Percentiles rank a stretch among this genome's conserved stretches.
Evolutionary conservation across 2,113 vertebrate species (phyloP).

Genomic region (Oreamnos americanus): DNA sequence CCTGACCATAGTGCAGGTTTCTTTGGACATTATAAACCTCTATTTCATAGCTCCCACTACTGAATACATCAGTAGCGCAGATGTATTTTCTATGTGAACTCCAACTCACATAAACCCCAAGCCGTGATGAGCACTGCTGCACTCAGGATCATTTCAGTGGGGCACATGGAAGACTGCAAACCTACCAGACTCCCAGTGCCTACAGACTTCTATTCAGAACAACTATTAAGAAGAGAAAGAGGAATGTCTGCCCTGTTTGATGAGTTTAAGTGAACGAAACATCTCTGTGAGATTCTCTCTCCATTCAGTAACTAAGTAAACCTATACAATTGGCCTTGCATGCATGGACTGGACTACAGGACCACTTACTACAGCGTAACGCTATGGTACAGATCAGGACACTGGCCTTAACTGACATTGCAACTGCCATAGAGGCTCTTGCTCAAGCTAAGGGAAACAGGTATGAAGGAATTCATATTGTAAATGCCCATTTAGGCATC

Average conservation of each 20-base stretch:
- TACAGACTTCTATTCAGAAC: not conserved
- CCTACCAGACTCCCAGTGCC: not conserved
- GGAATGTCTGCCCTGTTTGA: not conserved
- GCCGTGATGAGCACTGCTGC: not conserved
- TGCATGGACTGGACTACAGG: not conserved
- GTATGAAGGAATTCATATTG: not conserved
- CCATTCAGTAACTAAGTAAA: not conserved
- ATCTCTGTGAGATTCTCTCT: not conserved
- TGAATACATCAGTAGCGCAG: not conserved
- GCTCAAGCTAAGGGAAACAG: not conserved
- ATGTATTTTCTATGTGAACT: not conserved
- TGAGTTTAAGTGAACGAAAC: not conserved
- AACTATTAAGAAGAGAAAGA: not conserved
- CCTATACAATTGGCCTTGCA: not conserved
- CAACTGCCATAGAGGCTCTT: not conserved
- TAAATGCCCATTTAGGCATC: not conserved
- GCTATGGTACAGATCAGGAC: not conserved
- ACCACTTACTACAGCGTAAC: not conserved
- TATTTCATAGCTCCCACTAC: not conserved
- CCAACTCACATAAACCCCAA: not conserved
- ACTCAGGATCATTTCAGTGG: not conserved
- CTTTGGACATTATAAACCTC: not conserved
- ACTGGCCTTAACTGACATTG: not conserved
- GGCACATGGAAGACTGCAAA: not conserved
- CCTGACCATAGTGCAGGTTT: too few species aligned